These are phyloP conservation scores for Euproctis similis DNA, from an alignment of 2,888 invertebrate species.

Conservation along the genomic window DNA sequence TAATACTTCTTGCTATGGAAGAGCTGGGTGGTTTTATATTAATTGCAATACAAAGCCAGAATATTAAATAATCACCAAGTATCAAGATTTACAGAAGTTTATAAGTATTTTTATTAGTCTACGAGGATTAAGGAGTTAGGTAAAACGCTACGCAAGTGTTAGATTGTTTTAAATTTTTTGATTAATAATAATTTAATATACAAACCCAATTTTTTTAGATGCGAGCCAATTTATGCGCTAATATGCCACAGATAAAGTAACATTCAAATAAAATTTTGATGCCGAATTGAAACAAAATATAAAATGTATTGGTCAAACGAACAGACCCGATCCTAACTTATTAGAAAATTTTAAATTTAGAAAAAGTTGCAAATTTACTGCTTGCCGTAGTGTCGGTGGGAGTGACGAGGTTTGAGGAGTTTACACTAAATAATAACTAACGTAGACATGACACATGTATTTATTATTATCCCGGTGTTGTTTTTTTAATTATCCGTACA, in stretches of 20 bases:
- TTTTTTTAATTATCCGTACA: too few species aligned
- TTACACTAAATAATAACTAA: slow-evolving; percentile 27
- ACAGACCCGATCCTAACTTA: not conserved
- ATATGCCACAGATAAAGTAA: slow-evolving; percentile 40
- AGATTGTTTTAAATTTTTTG: too few species aligned
- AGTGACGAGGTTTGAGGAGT: slow-evolving; percentile 16
- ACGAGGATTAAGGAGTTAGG: slow-evolving; percentile 29
- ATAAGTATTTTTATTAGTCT: too few species aligned
- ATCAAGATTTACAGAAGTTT: too few species aligned
- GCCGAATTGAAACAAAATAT: slow-evolving; percentile 13
- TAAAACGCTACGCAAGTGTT: slow-evolving; percentile 34
- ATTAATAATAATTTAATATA: slow-evolving; percentile 26
- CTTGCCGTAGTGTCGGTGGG: slow-evolving; percentile 15
- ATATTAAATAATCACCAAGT: too few species aligned
- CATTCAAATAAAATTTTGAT: slow-evolving; percentile 20
- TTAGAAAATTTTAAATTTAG: too few species aligned
- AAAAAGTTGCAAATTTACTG: too few species aligned
- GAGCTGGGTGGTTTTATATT: too few species aligned
- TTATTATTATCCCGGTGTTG: too few species aligned
- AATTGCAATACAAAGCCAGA: too few species aligned
- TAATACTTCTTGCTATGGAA: too few species aligned
- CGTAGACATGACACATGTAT: slow-evolving; percentile 24
- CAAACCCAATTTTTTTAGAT: slow-evolving; percentile 31
- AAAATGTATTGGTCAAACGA: slow-evolving; percentile 6
- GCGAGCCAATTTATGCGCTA: slow-evolving; percentile 34